A percentile compares a stretch with the other conserved stretches of the same genome.
phyloP scores from a whole-genome alignment of 2,797 vertebrate species.

The Platyrinchus mystaceus region DNA sequence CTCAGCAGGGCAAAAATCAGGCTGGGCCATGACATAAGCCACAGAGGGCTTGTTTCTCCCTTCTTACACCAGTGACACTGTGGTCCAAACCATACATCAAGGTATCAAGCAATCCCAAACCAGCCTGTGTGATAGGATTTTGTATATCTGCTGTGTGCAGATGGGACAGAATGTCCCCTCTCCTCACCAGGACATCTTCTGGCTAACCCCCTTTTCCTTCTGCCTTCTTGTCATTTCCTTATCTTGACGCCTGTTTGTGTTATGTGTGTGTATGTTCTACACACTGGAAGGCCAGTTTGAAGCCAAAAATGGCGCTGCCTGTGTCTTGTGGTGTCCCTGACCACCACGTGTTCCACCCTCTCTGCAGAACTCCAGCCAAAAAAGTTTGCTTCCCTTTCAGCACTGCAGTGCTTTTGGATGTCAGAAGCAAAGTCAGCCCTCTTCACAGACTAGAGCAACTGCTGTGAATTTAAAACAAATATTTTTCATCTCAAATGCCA shows the following conservation, averaged over 20 bases:
- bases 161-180: background rate
- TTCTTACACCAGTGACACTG: background rate
- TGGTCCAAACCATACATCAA: background rate
- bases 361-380: conserved; percentile 46
- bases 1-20: background rate
- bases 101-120: background rate
- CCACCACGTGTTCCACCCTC: conserved; percentile 32
- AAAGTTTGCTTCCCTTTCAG: conserved; percentile 54
- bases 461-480: conserved; percentile 72
- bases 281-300: background rate
- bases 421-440: conserved; percentile 53
- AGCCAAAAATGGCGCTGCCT: conserved; percentile 27
- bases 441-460: conserved; percentile 58
- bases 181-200: background rate
- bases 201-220: background rate
- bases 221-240: conserved; percentile 4
- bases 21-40: background rate
- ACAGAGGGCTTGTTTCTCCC: background rate
- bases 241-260: background rate
- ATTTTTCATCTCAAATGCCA: conserved; percentile 64
- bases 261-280: background rate
- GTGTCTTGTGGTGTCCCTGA: background rate
- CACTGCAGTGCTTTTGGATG: conserved; percentile 57
- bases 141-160: background rate
- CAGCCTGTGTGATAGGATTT: background rate